Evolutionary conservation across 2,113 vertebrate species (phyloP).

Genomic region (Arizona elegans): DNA sequence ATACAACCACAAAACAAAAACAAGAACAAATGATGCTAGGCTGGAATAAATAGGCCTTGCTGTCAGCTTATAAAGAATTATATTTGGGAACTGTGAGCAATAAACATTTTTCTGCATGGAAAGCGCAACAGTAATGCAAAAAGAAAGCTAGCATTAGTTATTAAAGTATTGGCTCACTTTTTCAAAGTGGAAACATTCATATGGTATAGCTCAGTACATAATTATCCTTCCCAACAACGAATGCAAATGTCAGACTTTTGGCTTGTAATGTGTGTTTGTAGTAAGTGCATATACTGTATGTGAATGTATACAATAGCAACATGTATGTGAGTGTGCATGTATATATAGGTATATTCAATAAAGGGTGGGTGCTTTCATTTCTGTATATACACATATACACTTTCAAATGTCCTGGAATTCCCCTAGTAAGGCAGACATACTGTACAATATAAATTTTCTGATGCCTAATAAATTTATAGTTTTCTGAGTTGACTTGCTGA

Average conservation of each 20-base stretch:
- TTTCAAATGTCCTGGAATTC: not conserved
- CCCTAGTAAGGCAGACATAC: not conserved
- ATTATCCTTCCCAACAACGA: slow-evolving; percentile 28
- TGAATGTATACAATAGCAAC: not conserved
- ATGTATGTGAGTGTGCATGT: not conserved
- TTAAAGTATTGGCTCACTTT: slow-evolving; percentile 26
- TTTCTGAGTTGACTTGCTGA: not conserved
- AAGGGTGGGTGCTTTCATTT: not conserved
- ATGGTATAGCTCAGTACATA: slow-evolving; percentile 12
- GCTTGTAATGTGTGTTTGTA: not conserved
- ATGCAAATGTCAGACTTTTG: not conserved
- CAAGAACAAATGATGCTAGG: slow-evolving; percentile 52
- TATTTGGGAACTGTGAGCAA: slow-evolving; percentile 19
- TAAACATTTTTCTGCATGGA: slow-evolving; percentile 24
- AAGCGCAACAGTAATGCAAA: slow-evolving; percentile 23
- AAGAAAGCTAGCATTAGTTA: slow-evolving; percentile 25
- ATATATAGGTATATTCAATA: not conserved
- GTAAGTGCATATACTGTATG: not conserved
- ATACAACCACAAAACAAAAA: slow-evolving; percentile 53
- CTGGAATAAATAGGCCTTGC: slow-evolving; percentile 29
- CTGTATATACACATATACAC: not conserved
- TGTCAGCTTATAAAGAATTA: slow-evolving; percentile 41
- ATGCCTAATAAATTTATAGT: not conserved
- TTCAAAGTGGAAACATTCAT: slow-evolving; percentile 29
- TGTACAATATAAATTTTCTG: not conserved